Evolutionary conservation across 2,113 vertebrate species (phyloP), one percentile per base, ranked within the genome.

Genomic region (Hippotragus niger): DNA sequence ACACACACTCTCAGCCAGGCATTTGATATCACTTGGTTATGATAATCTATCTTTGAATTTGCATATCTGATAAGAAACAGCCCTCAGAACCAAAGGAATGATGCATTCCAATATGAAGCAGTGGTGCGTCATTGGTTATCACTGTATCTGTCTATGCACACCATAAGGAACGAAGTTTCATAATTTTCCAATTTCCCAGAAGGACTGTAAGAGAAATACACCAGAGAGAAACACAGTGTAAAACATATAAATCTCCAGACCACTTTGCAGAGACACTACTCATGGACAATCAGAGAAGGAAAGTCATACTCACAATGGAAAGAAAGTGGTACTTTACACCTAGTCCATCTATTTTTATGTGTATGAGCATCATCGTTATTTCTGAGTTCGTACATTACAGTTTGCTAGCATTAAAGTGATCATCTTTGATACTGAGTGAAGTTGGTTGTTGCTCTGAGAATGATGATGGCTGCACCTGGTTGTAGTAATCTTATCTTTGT

Each of bases 21-120:
- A 47, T 47, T 78, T 67, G 62, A n/a, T 64, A 81, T 21, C 5
- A 78, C 90, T 96, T 91, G 55, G 67, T 91, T n/a, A 81, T 43
- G 67, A 81, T 29, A 21, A 85, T 36, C 76, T 82, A 21, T 89
- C 27, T 90, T 91, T 21, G 17, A 62, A 95, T 91, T 78, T 87
- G 36, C 52, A 87, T 57, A 89, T 67, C 5, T 0, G 52, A 47
- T 29, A 81, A 95, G 55, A 80, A 96, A 93, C n/a, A 53, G 45
- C 31, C 45, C n/a, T 97, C 36, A 29, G 9, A 91, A 83, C n/a
- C 67, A 88, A 96, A 94, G 74, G 91, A 86, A 93, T 36, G 16
- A 91, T 82, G 33, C 17, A 57, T 62, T 71, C 80, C 62, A 90
- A 74, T 64, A 85, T 53, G 88, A 88, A 81, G 11, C 3, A 81